Evolutionary conservation across 2,797 vertebrate species (phyloP).

Genomic region (Falco concolor): DNA sequence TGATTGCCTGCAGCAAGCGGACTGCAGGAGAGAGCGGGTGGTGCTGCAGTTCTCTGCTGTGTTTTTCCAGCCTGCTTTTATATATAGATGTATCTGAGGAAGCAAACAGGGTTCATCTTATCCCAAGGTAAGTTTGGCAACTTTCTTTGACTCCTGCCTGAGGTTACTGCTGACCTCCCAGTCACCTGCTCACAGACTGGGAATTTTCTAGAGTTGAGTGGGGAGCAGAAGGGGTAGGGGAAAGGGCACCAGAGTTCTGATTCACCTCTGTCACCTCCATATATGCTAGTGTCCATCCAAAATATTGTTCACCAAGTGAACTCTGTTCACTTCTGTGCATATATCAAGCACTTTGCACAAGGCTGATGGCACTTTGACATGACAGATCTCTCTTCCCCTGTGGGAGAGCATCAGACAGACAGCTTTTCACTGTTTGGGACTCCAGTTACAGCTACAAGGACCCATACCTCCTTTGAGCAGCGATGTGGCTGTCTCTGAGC

Average conservation of each 20-base stretch:
- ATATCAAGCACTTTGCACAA: neutral
- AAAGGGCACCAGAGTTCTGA: neutral
- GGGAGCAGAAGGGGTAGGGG: neutral
- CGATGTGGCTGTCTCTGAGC: fast-evolving
- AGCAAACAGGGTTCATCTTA: neutral
- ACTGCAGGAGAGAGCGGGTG: neutral
- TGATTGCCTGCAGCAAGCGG: neutral
- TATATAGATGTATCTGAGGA: neutral
- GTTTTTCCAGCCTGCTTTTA: neutral
- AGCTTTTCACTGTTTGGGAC: no score
- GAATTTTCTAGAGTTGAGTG: neutral
- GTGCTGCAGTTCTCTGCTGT: neutral
- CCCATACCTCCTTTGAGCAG: neutral
- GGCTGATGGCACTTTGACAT: neutral
- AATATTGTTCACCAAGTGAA: neutral
- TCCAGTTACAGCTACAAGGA: neutral
- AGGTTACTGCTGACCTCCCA: neutral
- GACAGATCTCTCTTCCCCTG: neutral
- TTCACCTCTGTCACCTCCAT: neutral
- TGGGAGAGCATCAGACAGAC: neutral
- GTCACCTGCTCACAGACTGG: neutral
- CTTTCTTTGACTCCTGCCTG: neutral
- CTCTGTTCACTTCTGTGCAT: neutral
- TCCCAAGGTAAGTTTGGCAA: neutral
- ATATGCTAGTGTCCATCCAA: neutral